Evolutionary conservation across 2,113 vertebrate species (phyloP).

Genomic region (Oreamnos americanus): DNA sequence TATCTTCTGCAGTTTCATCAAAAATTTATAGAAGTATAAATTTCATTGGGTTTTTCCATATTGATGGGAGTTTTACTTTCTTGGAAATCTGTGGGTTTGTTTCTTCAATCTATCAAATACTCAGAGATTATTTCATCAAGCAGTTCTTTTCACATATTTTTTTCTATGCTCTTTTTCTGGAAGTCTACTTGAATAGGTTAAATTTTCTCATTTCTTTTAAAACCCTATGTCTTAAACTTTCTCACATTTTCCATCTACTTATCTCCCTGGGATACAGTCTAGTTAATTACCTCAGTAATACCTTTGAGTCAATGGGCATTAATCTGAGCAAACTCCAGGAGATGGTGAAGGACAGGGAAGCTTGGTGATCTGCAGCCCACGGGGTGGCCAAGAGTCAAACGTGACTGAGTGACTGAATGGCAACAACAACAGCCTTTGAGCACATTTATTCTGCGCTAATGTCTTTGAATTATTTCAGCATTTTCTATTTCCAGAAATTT

Average conservation of each 20-base stretch:
- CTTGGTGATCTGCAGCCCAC: neutral
- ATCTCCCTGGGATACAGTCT: neutral
- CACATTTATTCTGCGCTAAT: neutral
- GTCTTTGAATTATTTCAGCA: neutral
- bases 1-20: neutral
- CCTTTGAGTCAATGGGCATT: neutral
- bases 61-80: neutral
- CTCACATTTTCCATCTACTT: neutral
- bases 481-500: neutral
- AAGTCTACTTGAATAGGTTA: neutral
- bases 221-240: neutral
- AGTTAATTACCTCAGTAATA: neutral
- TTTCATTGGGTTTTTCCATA: neutral
- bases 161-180: neutral
- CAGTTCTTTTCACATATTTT: neutral
- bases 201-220: neutral
- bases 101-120: neutral
- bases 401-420: accelerated
- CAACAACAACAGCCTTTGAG: neutral
- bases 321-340: neutral
- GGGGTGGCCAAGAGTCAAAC: neutral
- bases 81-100: neutral
- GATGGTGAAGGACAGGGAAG: neutral
- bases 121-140: neutral
- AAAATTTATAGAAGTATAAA: neutral